These are phyloP conservation scores for Drusus annulatus DNA, from an alignment of 1,140 invertebrate species.

Conservation along the genomic window DNA sequence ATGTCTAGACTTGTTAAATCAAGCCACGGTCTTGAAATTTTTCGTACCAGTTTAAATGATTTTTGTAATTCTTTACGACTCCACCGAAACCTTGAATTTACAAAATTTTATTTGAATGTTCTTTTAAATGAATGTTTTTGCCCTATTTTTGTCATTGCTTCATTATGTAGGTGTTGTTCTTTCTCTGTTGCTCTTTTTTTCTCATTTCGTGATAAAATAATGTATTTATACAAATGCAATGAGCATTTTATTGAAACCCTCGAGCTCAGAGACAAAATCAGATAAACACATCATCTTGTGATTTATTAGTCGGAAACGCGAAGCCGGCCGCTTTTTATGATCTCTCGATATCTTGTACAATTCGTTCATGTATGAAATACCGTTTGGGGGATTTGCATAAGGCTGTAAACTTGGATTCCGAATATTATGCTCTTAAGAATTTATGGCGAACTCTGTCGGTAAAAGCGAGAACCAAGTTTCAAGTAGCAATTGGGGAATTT, in stretches of 20 bases:
- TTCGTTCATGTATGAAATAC: slow-evolving; percentile 52
- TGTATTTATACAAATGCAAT: neutral
- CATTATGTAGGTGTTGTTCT: too few species aligned
- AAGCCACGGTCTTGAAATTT: too few species aligned
- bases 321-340: slow-evolving; percentile 1
- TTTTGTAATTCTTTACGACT: too few species aligned
- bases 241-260: neutral
- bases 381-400: slow-evolving; percentile 34
- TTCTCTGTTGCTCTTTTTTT: too few species aligned
- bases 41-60: too few species aligned
- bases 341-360: slow-evolving; percentile 37
- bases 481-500: slow-evolving; percentile 57
- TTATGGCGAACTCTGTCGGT: slow-evolving; percentile 53
- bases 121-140: too few species aligned
- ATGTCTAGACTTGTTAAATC: too few species aligned
- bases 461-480: slow-evolving; percentile 56
- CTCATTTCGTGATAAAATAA: neutral
- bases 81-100: too few species aligned
- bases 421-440: slow-evolving; percentile 43
- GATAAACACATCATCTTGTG: neutral
- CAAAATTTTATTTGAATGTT: too few species aligned
- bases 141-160: too few species aligned
- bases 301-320: neutral
- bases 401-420: slow-evolving; percentile 52
- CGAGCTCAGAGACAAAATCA: neutral